Conservation (phyloP, 2,888 invertebrate genomes). For the Lumbricus terrestris region DNA sequence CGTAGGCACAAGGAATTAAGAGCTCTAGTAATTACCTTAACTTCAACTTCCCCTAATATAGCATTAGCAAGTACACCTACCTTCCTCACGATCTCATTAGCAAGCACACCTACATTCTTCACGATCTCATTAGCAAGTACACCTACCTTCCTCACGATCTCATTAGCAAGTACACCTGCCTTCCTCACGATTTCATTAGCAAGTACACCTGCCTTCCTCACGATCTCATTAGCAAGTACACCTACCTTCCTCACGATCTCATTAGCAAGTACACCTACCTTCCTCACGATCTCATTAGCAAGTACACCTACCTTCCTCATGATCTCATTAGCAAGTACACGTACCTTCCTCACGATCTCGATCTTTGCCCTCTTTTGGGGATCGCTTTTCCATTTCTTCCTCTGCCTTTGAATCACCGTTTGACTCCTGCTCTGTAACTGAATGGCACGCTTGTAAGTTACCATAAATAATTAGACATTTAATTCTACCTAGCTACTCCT, state of each 20-base stretch:
- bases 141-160: slow-evolving; percentile 80
- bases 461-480: neutral
- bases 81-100: slow-evolving; percentile 90
- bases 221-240: neutral
- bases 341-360: slow-evolving; percentile 86
- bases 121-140: slow-evolving; percentile 73
- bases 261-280: neutral
- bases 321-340: too few species aligned
- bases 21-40: too few species aligned
- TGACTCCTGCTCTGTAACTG: slow-evolving; percentile 79
- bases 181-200: slow-evolving; percentile 77
- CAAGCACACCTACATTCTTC: slow-evolving; percentile 76
- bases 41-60: neutral
- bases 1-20: neutral
- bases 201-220: too few species aligned
- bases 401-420: slow-evolving; percentile 62
- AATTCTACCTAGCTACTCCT: neutral
- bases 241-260: too few species aligned
- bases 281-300: too few species aligned
- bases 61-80: slow-evolving; percentile 52
- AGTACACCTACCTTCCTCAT: too few species aligned
- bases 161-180: slow-evolving; percentile 68
- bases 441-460: neutral
- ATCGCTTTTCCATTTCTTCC: slow-evolving; percentile 53
- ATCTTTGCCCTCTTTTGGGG: slow-evolving; percentile 63